Conservation (phyloP, 2,888 invertebrate species). For the Julus scandinavius region DNA sequence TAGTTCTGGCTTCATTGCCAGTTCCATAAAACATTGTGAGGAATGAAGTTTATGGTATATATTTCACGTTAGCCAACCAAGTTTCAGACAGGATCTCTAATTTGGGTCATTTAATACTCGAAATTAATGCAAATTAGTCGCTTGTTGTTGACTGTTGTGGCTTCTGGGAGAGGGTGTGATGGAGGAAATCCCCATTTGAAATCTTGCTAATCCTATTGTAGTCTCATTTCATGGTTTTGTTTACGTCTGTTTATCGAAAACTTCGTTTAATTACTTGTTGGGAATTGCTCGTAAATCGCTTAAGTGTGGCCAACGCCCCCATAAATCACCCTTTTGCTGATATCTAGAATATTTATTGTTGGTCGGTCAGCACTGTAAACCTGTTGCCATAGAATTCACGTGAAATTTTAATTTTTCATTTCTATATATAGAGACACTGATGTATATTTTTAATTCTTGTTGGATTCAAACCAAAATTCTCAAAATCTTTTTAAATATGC, state of each 20-base stretch:
- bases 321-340: not conserved
- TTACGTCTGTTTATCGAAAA: not conserved
- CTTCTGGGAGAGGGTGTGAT: not conserved
- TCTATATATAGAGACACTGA: no score
- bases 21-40: not conserved
- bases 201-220: not conserved
- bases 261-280: slow-evolving; percentile 1
- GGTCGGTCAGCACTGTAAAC: not conserved
- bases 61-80: no score
- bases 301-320: slow-evolving; percentile 7
- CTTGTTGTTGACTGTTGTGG: not conserved
- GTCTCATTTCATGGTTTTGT: not conserved
- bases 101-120: not conserved
- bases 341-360: not conserved
- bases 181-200: not conserved
- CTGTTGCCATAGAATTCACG: not conserved
- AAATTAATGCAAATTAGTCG: not conserved
- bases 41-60: not conserved
- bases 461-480: no score
- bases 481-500: no score
- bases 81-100: not conserved
- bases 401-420: not conserved
- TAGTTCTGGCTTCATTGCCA: no score
- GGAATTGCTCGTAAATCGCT: not conserved
- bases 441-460: no score